Conservation (phyloP, 2,888 invertebrate species). For the Nudaria mundana region DNA sequence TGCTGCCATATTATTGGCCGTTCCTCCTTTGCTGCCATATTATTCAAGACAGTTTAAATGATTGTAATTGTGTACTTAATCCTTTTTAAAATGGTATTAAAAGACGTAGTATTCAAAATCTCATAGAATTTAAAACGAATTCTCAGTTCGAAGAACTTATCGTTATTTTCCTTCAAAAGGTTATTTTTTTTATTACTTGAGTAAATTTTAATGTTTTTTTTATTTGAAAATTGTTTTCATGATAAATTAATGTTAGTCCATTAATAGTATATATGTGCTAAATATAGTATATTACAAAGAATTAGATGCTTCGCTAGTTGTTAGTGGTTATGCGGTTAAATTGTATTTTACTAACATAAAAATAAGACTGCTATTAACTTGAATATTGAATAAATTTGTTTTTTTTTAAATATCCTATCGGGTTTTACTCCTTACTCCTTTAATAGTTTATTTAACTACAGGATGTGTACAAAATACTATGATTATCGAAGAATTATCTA, state of each 20-base stretch:
- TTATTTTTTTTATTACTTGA: background rate
- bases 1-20: too few species aligned
- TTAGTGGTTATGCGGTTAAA: conserved; percentile 20
- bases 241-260: background rate
- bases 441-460: conserved; percentile 26
- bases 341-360: conserved; percentile 48
- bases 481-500: too few species aligned
- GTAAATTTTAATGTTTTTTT: background rate
- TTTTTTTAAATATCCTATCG: conserved; percentile 52
- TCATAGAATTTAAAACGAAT: conserved; percentile 3
- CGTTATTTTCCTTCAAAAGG: background rate
- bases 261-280: conserved; percentile 1
- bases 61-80: conserved; percentile 10
- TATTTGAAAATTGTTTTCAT: background rate
- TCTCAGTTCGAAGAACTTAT: background rate
- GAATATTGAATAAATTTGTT: conserved; percentile 64
- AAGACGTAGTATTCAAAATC: conserved; percentile 23
- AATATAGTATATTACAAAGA: conserved; percentile 1
- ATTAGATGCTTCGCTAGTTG: conserved; percentile 18
- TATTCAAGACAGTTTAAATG: too few species aligned
- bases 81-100: conserved; percentile 13
- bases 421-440: conserved; percentile 49
- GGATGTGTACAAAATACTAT: too few species aligned
- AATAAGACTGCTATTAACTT: conserved; percentile 61
- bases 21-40: too few species aligned